Percentiles rank a stretch among this genome's conserved stretches.
These are phyloP conservation scores for Actenoides lindsayi DNA, from an alignment of 2,113 vertebrate species.

Conservation along the genomic window DNA sequence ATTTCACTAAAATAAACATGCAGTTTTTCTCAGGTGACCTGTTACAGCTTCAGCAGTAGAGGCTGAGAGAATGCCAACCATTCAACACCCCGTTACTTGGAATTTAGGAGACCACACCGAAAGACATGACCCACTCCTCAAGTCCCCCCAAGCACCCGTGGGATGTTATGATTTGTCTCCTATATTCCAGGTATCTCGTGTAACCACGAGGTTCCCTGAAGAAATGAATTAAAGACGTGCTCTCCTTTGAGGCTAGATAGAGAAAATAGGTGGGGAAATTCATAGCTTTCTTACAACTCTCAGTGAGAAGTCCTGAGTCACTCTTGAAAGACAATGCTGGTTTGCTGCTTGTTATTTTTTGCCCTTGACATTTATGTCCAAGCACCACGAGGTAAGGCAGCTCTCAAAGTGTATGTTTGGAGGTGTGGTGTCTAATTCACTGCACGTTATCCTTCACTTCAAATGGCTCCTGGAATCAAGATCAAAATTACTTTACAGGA, in stretches of 20 bases:
- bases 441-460: neutral
- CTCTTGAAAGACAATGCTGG: neutral
- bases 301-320: neutral
- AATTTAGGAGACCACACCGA: neutral
- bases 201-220: neutral
- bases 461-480: neutral
- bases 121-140: neutral
- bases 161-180: neutral
- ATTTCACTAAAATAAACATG: neutral
- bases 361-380: neutral
- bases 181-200: neutral
- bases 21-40: neutral
- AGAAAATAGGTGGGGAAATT: neutral
- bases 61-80: neutral
- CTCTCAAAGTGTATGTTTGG: neutral
- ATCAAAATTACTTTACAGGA: neutral
- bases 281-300: neutral
- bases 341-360: neutral
- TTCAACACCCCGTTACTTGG: neutral
- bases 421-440: neutral
- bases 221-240: fast-evolving
- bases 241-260: fast-evolving
- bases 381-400: neutral
- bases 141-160: neutral
- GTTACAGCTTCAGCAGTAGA: neutral